phyloP scores from a whole-genome alignment of 1,140 invertebrate species.

The Tetragonula clypearis region DNA sequence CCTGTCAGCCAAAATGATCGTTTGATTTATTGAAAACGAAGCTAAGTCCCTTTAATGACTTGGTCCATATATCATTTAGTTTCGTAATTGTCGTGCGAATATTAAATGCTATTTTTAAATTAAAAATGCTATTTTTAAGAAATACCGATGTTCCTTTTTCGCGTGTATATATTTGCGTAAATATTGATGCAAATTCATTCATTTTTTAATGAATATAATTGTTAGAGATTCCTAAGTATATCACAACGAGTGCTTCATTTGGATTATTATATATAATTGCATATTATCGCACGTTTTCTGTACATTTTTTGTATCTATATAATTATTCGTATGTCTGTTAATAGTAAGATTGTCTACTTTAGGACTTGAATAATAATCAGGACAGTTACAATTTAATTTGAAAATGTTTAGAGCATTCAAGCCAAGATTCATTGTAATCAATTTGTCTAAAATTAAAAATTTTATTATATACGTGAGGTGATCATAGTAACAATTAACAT shows the following conservation, averaged over 20 bases:
- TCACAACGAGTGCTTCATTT: background rate
- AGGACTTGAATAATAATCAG: background rate
- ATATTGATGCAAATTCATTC: background rate
- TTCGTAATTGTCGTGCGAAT: background rate
- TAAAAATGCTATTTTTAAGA: background rate
- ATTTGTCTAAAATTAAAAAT: background rate
- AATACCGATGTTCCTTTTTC: background rate
- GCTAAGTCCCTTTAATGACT: background rate
- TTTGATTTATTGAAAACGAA: slow-evolving; percentile 13
- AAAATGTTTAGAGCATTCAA: background rate
- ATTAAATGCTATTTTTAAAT: background rate
- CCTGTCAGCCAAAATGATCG: background rate
- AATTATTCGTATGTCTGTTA: background rate
- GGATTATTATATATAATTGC: background rate
- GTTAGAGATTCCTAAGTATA: background rate
- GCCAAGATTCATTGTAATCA: background rate
- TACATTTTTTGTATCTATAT: background rate
- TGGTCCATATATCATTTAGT: background rate
- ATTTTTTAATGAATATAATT: background rate
- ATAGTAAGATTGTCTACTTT: background rate
- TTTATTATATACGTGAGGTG: background rate
- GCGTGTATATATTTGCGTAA: background rate
- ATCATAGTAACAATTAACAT: background rate
- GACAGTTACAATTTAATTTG: background rate
- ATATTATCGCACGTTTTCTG: background rate